Evolutionary conservation across 1,140 invertebrate genomes (phyloP), one percentile per base, ranked within the genome.

Genomic region (Zaprionus ghesquierei): DNA sequence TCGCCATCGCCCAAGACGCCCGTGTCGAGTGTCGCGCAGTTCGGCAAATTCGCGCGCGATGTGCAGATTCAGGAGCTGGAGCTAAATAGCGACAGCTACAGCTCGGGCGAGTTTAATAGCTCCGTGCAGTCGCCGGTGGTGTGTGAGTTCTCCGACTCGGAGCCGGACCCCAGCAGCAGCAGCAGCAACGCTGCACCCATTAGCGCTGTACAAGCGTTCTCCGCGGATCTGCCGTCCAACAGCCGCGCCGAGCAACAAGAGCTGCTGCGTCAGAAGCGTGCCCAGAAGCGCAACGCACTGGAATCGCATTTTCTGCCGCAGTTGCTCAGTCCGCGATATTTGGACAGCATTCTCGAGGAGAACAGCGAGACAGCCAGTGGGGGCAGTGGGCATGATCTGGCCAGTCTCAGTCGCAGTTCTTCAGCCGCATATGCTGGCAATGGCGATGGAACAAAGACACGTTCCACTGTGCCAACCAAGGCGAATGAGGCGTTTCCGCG

Each of bases 311-410:
- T 94, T 77, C 75, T 93, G 23, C 94, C 94, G n/a, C 92, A 93
- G 31, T 90, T 92, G 38, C 89, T 93, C 22, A 93, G 93, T 75
- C 94, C 93, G 60, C 92, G 94, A 72, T 94, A 92, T 68, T 85
- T 95, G 69, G 94, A 94, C 70, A 94, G 94, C 33, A 95, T 95
- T 68, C 92, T 93, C 59, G 94, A 95, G 76, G 94, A 95, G 89
- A 93, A 92, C 9, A 94, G 92, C 92, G 80, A 94, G 92, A 49
- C 93, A 76, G 85, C 68, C 5, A 89, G 90, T 70, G 91, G 81
- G 77, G 65, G 23, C 54, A 54, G 29, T 49, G 15, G 20, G 33
- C 18, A 12, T 1, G 41, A 20, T 10, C 27, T 31, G 0, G 22
- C 54, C 12, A 61, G 41, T 41, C 33, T 61, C 0, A 66, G 54